Percentiles rank a stretch among this genome's conserved stretches.
These are phyloP conservation scores for Latheticus oryzae DNA, from an alignment of 2,888 invertebrate species.

Conservation along the genomic window DNA sequence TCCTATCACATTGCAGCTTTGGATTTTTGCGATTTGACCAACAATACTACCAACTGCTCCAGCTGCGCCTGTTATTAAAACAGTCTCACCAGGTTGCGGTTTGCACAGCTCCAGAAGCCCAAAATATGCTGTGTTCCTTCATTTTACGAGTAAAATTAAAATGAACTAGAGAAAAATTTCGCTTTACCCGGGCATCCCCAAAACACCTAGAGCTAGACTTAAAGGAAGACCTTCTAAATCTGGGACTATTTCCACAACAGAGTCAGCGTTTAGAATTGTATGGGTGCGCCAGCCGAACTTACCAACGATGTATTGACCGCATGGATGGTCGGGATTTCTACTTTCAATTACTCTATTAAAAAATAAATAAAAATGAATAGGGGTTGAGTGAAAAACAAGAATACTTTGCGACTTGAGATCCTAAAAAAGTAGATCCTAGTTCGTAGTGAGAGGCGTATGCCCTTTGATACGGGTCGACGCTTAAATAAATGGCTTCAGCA, in stretches of 20 bases:
- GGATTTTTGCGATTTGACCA: slow-evolving; percentile 81
- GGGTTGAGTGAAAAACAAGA: slow-evolving; percentile 40
- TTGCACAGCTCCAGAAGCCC: slow-evolving; percentile 77
- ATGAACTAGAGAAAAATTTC: no score
- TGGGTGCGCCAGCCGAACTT: slow-evolving; percentile 78
- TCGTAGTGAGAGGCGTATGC: slow-evolving; percentile 68
- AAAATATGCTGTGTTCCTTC: slow-evolving; percentile 78
- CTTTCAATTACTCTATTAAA: slow-evolving; percentile 73
- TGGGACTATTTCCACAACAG: slow-evolving; percentile 67
- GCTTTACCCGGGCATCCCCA: slow-evolving; percentile 80
- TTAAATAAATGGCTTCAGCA: slow-evolving; percentile 75
- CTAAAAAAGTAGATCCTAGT: slow-evolving; percentile 76
- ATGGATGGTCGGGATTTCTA: slow-evolving; percentile 73
- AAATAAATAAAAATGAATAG: neutral
- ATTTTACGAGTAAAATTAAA: slow-evolving; percentile 38
- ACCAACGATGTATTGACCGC: slow-evolving; percentile 73
- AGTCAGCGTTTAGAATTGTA: slow-evolving; percentile 66
- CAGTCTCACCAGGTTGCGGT: slow-evolving; percentile 77
- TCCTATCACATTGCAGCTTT: slow-evolving; percentile 77
- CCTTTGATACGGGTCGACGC: slow-evolving; percentile 81
- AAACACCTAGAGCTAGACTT: slow-evolving; percentile 74
- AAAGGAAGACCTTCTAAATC: slow-evolving; percentile 69
- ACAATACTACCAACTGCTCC: slow-evolving; percentile 83
- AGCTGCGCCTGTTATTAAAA: slow-evolving; percentile 78
- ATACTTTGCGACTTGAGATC: slow-evolving; percentile 78